Evolutionary conservation across 2,797 vertebrate species (phyloP).

Genomic region (Emydoidea blandingii): DNA sequence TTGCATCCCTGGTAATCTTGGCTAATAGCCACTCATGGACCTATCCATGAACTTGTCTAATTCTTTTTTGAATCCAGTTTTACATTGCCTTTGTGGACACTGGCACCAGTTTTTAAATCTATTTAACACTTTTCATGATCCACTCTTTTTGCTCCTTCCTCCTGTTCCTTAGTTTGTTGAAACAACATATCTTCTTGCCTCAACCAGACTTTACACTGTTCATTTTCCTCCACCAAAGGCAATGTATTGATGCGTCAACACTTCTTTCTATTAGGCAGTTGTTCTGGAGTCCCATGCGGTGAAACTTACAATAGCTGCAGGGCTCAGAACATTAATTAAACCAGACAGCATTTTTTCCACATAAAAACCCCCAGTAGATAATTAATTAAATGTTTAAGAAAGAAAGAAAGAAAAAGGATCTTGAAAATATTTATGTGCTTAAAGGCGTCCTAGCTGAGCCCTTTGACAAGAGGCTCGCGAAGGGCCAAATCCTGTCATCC

Average conservation of each 20-base stretch:
- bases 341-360: neutral
- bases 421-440: accelerated
- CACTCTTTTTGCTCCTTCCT: neutral
- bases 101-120: neutral
- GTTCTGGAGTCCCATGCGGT: neutral
- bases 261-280: neutral
- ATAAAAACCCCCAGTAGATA: neutral
- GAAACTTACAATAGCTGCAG: neutral
- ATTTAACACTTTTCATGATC: neutral
- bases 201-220: neutral
- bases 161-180: neutral
- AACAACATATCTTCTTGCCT: neutral
- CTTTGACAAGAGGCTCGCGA: neutral
- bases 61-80: neutral
- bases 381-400: neutral
- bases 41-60: neutral
- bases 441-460: neutral
- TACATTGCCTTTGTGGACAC: neutral
- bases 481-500: neutral
- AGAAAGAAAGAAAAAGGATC: neutral
- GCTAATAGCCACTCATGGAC: neutral
- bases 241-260: neutral
- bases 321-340: neutral
- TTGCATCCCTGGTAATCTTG: neutral
- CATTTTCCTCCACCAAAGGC: neutral